A percentile compares a stretch with the other conserved stretches of the same genome.
These are phyloP conservation scores for Stegostoma tigrinum DNA, from an alignment of 2,113 vertebrate genomes.

Conservation along the genomic window DNA sequence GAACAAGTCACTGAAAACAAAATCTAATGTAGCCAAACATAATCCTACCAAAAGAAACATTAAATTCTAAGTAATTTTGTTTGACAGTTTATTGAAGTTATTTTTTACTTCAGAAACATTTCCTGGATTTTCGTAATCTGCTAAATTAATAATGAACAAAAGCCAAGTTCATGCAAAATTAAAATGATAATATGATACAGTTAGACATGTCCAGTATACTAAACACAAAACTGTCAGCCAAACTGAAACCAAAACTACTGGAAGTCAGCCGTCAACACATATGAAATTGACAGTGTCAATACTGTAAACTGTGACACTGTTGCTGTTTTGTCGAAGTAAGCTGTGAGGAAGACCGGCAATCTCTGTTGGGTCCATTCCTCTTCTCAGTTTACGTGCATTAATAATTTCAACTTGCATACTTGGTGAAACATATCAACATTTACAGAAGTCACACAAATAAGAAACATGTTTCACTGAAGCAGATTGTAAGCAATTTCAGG, in stretches of 20 bases:
- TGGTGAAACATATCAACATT: not conserved
- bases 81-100: not conserved
- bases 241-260: not conserved
- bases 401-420: not conserved
- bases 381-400: not conserved
- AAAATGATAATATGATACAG: not conserved
- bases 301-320: not conserved
- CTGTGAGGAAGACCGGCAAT: not conserved
- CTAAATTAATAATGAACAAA: slow-evolving; percentile 1
- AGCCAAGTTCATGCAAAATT: not conserved
- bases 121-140: not conserved
- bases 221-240: not conserved
- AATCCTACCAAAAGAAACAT: not conserved
- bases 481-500: not conserved
- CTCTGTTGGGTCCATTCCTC: not conserved
- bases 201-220: not conserved
- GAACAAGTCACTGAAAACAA: not conserved
- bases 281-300: not conserved
- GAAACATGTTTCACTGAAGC: not conserved
- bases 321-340: not conserved
- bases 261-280: not conserved
- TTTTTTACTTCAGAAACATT: not conserved
- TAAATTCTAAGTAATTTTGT: not conserved
- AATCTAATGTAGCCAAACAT: not conserved
- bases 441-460: not conserved